Percentiles rank a stretch among this genome's conserved stretches.
Evolutionary conservation across 2,797 vertebrate species (phyloP).

Genomic region (Rhadinocentrus ornatus): DNA sequence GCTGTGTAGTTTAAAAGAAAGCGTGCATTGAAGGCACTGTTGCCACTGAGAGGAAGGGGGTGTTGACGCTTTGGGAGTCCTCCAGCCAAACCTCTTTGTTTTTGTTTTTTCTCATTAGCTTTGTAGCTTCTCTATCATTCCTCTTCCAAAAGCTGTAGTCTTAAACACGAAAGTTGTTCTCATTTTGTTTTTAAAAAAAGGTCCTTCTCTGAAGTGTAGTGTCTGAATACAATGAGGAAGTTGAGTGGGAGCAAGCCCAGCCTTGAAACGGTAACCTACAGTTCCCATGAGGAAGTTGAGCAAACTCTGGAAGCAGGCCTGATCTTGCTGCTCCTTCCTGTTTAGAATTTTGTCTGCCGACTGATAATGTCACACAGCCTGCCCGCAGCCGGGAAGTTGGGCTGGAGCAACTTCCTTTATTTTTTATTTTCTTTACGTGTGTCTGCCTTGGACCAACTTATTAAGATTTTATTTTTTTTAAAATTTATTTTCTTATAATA

Average conservation of each 20-base stretch:
- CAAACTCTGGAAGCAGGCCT: slow-evolving; percentile 53
- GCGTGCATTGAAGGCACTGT: not conserved
- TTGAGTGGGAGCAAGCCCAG: slow-evolving; percentile 28
- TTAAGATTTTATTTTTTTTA: not conserved
- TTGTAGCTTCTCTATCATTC: not conserved
- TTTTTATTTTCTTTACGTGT: slow-evolving; percentile 32
- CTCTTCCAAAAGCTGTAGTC: not conserved
- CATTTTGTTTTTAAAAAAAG: not conserved
- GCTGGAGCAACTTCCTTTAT: slow-evolving; percentile 52
- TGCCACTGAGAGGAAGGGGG: slow-evolving; percentile 37
- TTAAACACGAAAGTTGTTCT: not conserved
- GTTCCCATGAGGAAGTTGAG: slow-evolving; percentile 65
- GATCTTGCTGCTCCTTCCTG: slow-evolving; percentile 62
- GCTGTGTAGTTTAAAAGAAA: not conserved
- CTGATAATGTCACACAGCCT: slow-evolving; percentile 54
- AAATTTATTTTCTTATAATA: slow-evolving; percentile 15
- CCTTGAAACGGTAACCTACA: slow-evolving; percentile 55
- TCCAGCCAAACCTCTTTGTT: slow-evolving; percentile 9
- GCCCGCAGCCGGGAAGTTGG: slow-evolving; percentile 39
- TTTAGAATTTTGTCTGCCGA: slow-evolving; percentile 62
- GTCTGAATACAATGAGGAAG: slow-evolving; percentile 65
- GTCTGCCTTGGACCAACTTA: slow-evolving; percentile 22
- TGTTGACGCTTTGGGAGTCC: slow-evolving; percentile 8
- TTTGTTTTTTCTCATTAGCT: not conserved
- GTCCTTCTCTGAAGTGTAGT: slow-evolving; percentile 3